Conservation (phyloP, 2,888 invertebrate genomes). For the Dioctria linearis region DNA sequence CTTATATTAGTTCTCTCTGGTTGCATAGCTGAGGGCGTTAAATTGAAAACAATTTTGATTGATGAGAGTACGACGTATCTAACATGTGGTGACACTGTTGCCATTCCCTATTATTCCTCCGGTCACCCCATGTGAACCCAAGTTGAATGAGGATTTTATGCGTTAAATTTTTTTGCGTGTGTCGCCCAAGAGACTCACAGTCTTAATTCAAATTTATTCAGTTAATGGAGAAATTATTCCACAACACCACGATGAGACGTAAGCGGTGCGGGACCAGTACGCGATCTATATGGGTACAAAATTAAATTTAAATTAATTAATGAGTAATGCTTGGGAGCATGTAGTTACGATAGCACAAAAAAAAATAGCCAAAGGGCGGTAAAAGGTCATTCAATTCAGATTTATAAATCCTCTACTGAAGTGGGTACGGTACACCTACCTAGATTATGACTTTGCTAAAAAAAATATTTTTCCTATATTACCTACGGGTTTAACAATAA, state of each 20-base stretch:
- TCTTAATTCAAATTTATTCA: slow-evolving; percentile 22
- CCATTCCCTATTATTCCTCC: background rate
- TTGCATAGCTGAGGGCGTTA: background rate
- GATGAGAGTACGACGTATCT: background rate
- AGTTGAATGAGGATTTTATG: too few relatives aligned
- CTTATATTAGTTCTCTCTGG: too few relatives aligned
- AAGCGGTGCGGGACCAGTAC: background rate
- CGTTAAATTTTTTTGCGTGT: background rate
- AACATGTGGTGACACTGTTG: background rate
- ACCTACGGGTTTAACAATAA: background rate
- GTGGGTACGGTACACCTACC: too few relatives aligned
- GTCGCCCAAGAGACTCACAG: background rate
- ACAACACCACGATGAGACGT: background rate
- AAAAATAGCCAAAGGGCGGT: background rate
- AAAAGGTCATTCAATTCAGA: too few relatives aligned
- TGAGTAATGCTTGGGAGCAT: background rate
- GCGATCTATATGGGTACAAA: background rate
- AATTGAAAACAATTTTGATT: slow-evolving; percentile 4
- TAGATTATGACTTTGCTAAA: too few relatives aligned
- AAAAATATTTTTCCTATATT: too few relatives aligned
- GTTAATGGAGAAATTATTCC: slow-evolving; percentile 13
- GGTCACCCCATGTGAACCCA: background rate
- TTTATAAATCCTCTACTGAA: too few relatives aligned
- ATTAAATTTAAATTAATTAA: slow-evolving; percentile 8
- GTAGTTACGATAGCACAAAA: background rate